A percentile compares a stretch with the other conserved stretches of the same genome.
Conservation (phyloP, 2,113 vertebrate genomes). For the Eretmodus cyanostictus region DNA sequence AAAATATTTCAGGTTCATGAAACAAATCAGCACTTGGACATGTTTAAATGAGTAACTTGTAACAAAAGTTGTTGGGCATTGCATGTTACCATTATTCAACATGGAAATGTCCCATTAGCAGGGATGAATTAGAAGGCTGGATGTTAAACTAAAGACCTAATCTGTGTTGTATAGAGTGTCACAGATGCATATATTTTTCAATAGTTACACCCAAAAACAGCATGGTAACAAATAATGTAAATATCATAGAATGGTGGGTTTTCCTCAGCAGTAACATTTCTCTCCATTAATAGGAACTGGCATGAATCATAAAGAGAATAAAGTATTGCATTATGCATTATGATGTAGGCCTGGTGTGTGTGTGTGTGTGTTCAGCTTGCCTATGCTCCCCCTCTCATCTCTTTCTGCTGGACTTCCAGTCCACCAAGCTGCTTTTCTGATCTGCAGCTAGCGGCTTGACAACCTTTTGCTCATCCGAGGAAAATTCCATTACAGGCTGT, state of each 20-base stretch:
- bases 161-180: background rate
- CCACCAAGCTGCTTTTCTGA: conserved; percentile 20
- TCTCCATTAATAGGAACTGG: background rate
- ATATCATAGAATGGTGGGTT: background rate
- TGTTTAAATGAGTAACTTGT: background rate
- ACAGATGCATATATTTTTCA: background rate
- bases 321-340: background rate
- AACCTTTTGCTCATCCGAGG: conserved; percentile 65
- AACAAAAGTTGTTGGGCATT: background rate
- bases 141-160: background rate
- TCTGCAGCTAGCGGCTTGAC: conserved; percentile 44
- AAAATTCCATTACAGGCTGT: conserved; percentile 72
- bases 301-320: background rate
- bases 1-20: background rate
- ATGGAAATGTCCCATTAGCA: background rate
- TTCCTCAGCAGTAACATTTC: background rate
- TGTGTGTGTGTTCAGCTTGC: background rate
- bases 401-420: conserved; percentile 28
- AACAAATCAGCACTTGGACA: background rate
- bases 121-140: background rate
- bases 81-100: background rate
- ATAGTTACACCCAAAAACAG: background rate
- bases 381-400: background rate
- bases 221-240: background rate
- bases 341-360: background rate